Evolutionary conservation across 2,113 vertebrate genomes (phyloP).

Genomic region (Halichoeres trimaculatus): DNA sequence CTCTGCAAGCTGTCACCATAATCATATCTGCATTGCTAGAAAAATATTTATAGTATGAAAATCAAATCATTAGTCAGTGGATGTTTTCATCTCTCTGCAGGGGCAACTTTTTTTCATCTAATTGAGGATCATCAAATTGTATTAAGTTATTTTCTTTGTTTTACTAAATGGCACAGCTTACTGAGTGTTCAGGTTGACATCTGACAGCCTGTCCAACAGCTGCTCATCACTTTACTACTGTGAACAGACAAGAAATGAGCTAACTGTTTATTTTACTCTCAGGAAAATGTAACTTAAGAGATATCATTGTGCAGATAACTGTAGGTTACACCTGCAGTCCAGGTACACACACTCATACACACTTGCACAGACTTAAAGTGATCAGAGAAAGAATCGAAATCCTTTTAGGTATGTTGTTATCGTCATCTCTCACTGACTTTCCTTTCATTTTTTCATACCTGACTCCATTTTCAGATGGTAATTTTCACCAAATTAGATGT

Average conservation of each 20-base stretch:
- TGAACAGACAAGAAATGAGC: constrained; percentile 27
- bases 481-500: constrained; percentile 39
- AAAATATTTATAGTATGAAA: not conserved
- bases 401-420: constrained; percentile 17
- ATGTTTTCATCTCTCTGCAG: not conserved
- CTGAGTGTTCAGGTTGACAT: constrained; percentile 54
- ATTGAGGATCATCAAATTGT: not conserved
- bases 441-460: constrained; percentile 38
- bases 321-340: constrained; percentile 12
- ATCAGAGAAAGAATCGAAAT: not conserved
- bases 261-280: constrained; percentile 6
- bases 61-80: not conserved
- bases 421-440: constrained; percentile 29
- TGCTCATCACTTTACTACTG: constrained; percentile 32
- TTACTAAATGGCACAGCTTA: constrained; percentile 23
- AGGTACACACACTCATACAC: not conserved
- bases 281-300: constrained; percentile 9
- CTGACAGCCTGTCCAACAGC: constrained; percentile 43
- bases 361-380: too few species aligned
- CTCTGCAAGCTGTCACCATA: not conserved
- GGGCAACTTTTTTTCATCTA: not conserved
- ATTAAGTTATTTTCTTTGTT: not conserved
- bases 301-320: constrained; percentile 7
- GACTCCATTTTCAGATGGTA: constrained; percentile 8
- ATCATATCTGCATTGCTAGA: not conserved